Evolutionary conservation across 2,888 invertebrate genomes (phyloP), one percentile per base, ranked within the genome.

Genomic region (Temnothorax unifasciatus): DNA sequence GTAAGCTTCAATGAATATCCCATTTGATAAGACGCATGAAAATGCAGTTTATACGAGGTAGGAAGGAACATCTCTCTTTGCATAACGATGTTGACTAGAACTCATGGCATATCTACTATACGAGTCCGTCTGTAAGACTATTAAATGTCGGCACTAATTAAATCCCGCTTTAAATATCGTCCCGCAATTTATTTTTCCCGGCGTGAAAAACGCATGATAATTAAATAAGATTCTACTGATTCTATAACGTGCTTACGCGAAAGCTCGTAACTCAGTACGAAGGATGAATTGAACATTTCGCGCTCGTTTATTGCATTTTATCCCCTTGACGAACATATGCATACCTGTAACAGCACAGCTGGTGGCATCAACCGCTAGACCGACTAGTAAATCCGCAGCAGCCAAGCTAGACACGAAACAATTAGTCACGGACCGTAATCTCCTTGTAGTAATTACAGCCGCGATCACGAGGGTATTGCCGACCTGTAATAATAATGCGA

Each of bases 281-380:
- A 59, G 18, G 44, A 29, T 68, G 2, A 59, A 81, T 59, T 21
- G 54, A 18, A 57, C 47, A 13, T 59, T 34, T 59, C 13, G 13
- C 21, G 21, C 34, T 21, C 4, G 34, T 69, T 69, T 47, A 69
- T 59, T 79, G 34, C 47, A 47, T 59, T 61, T 81, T 59, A 61
- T 50, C 1, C 2, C 5, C 15, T 21, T 34, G 34, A 59, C 9
- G 8, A 69, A 34, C 34, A 57, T 21, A 18, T 88, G 87, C 89
- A 75, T 92, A 94, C 94, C 92, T 93, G 94, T 54, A 94, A 84
- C 69, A 93, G 84, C 11, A 99, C 98, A n/a, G 99, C 98, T 68
- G 98, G 98, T 2, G 99, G 99, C 97, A 99, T 98, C 0, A 99
- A 99, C 99, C 92, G 98, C 98, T 50, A 99, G 97, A 0, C 99